A percentile compares a stretch with the other conserved stretches of the same genome.
Evolutionary conservation across 1,140 invertebrate genomes (phyloP).

Genomic region (Plutomurus gul): DNA sequence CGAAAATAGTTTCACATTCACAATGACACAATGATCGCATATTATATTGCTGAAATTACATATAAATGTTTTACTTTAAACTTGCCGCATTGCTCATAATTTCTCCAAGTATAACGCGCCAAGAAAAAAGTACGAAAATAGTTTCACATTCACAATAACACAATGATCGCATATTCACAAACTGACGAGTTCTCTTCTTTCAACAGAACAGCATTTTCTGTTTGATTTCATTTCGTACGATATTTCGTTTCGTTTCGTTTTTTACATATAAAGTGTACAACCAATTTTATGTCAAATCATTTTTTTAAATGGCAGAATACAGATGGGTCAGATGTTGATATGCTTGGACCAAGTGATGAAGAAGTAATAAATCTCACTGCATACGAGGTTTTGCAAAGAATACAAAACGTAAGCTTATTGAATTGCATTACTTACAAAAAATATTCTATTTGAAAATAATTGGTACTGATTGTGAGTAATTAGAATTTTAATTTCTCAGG

Average conservation of each 20-base stretch:
- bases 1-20: too few species aligned
- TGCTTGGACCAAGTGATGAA: slow-evolving; percentile 35
- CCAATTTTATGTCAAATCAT: not conserved
- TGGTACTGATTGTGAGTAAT: not conserved
- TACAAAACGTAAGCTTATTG: not conserved
- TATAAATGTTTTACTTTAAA: not conserved
- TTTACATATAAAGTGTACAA: not conserved
- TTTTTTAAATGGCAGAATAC: not conserved
- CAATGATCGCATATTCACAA: too few species aligned
- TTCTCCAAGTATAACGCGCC: too few species aligned
- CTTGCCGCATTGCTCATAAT: too few species aligned
- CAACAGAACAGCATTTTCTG: too few species aligned
- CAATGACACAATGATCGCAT: too few species aligned
- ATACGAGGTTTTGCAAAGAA: not conserved
- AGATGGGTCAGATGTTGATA: slow-evolving; percentile 11
- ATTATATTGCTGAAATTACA: not conserved
- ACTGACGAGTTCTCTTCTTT: too few species aligned
- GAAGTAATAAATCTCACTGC: slow-evolving; percentile 28
- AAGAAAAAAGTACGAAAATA: too few species aligned
- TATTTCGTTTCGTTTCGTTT: not conserved
- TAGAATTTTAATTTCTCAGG: not conserved
- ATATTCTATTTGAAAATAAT: not conserved
- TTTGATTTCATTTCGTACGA: too few species aligned
- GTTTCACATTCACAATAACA: too few species aligned
- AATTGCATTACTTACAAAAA: not conserved